Conservation (phyloP, 2,113 vertebrate species). For the Smithornis capensis region DNA sequence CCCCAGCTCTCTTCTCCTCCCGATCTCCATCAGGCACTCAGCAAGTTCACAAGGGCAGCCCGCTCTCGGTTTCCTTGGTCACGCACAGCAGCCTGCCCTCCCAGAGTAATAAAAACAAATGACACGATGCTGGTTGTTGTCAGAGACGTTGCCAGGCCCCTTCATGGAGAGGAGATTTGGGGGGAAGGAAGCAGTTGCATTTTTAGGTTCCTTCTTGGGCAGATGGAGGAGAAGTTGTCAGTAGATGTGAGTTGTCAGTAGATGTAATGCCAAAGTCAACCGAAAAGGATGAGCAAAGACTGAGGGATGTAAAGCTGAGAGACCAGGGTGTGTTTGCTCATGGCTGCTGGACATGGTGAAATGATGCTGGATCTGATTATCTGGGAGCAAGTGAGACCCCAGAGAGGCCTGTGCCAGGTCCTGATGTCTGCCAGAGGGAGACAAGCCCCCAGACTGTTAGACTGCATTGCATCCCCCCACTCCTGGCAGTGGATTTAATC, state of each 20-base stretch:
- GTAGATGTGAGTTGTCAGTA: background rate
- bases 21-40: conserved; percentile 48
- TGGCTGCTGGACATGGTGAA: background rate
- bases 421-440: background rate
- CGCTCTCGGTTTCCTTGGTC: conserved; percentile 65
- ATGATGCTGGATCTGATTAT: background rate
- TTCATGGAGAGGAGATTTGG: background rate
- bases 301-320: background rate
- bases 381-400: background rate
- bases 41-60: conserved; percentile 68
- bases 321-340: background rate
- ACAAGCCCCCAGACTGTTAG: background rate
- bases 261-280: background rate
- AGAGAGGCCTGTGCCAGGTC: background rate
- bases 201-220: background rate
- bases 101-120: conserved; percentile 67
- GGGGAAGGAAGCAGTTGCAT: background rate
- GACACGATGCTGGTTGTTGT: conserved; percentile 53
- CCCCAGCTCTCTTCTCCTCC: conserved; percentile 54
- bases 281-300: background rate
- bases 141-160: background rate
- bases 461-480: background rate
- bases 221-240: background rate
- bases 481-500: background rate
- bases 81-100: conserved; percentile 64